Evolutionary conservation across 2,888 invertebrate genomes (phyloP).

Genomic region (Dryocosmus kuriphilus): DNA sequence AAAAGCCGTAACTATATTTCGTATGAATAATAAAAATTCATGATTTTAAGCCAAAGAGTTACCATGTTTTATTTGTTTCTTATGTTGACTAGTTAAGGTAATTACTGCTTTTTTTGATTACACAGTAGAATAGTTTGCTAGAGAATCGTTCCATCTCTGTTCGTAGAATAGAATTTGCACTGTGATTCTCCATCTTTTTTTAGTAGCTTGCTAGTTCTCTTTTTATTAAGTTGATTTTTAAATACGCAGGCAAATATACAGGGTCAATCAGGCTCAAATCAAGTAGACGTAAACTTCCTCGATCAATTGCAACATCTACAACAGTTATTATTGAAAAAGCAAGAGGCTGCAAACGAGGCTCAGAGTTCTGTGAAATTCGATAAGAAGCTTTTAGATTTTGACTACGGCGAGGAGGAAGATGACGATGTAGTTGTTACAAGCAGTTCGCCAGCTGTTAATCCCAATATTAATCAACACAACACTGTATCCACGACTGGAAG

Average conservation of each 20-base stretch:
- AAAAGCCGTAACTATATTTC: background rate
- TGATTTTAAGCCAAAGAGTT: too few species aligned
- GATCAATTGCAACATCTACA: constrained; percentile 83
- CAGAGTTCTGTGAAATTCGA: constrained; percentile 85
- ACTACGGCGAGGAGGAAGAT: constrained; percentile 96
- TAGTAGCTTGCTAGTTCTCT: background rate
- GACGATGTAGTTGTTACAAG: constrained; percentile 78
- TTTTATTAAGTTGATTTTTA: constrained; percentile 1
- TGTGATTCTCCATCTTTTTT: background rate
- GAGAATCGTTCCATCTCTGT: background rate
- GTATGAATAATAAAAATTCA: background rate
- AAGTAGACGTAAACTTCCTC: constrained; percentile 74
- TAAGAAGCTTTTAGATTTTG: constrained; percentile 92
- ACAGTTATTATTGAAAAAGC: constrained; percentile 79
- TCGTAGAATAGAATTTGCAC: background rate
- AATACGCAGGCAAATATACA: constrained; percentile 52
- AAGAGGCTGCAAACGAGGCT: constrained; percentile 74
- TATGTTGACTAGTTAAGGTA: too few species aligned
- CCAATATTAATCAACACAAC: constrained; percentile 60
- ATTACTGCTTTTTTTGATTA: background rate
- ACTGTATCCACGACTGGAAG: constrained; percentile 66
- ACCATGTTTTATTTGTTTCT: too few species aligned
- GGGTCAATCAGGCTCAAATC: constrained; percentile 71
- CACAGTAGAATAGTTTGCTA: background rate
- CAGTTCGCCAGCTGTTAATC: constrained; percentile 76